Evolutionary conservation across 2,113 vertebrate species (phyloP).

Genomic region (Oreochromis tanganicae): DNA sequence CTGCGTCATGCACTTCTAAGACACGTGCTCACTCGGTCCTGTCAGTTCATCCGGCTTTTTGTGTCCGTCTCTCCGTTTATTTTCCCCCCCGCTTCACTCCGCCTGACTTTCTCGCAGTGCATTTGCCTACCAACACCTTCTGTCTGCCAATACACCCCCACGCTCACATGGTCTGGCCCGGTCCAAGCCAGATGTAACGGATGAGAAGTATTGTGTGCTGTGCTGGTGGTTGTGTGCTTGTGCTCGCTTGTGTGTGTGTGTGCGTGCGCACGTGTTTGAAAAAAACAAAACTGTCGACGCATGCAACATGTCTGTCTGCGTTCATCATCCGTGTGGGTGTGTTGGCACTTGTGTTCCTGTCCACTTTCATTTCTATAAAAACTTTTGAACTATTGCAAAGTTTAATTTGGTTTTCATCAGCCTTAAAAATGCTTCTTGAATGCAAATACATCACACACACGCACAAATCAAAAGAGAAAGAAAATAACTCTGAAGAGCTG

Average conservation of each 20-base stretch:
- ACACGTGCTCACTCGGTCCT: not conserved
- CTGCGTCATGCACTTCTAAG: constrained; percentile 38
- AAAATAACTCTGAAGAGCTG: not conserved
- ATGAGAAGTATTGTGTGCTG: constrained; percentile 8
- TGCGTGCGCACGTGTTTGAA: not conserved
- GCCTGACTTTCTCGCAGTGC: not conserved
- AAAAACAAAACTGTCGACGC: not conserved
- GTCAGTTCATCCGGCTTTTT: not conserved
- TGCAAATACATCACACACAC: not conserved
- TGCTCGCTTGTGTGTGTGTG: not conserved
- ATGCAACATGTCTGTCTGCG: constrained; percentile 7
- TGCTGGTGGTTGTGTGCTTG: not conserved
- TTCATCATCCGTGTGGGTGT: constrained; percentile 5
- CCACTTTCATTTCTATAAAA: not conserved
- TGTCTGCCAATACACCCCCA: constrained; percentile 48
- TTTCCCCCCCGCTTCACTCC: not conserved
- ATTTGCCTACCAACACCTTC: constrained; percentile 52
- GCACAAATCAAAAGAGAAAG: not conserved
- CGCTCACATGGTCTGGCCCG: constrained; percentile 36
- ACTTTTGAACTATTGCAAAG: not conserved
- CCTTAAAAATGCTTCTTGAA: not conserved
- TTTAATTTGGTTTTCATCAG: not conserved
- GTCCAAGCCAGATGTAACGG: constrained; percentile 46
- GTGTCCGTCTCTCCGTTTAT: not conserved
- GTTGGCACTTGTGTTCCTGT: constrained; percentile 14